Conservation (phyloP, 2,888 invertebrate species). For the Mystacides longicornis region DNA sequence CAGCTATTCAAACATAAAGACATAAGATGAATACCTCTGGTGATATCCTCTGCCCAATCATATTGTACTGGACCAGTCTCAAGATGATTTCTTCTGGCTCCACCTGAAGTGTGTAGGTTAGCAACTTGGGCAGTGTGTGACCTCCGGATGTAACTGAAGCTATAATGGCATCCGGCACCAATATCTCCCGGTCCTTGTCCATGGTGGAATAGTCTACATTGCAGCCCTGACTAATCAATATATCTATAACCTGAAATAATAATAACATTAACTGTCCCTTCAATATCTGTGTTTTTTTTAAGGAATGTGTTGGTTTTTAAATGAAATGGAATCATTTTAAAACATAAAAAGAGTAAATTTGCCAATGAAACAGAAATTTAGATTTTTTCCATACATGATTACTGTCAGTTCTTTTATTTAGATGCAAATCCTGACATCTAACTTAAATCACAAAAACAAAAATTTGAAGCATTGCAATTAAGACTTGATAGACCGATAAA, state of each 20-base stretch:
- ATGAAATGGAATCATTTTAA: too few relatives aligned
- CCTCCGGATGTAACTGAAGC: conserved; percentile 37
- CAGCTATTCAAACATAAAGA: too few relatives aligned
- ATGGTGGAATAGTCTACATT: conserved; percentile 41
- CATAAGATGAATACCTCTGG: conserved; percentile 13
- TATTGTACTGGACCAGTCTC: conserved; percentile 19
- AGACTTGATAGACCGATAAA: too few relatives aligned
- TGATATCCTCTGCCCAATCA: conserved; percentile 21
- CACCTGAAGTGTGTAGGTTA: conserved; percentile 38
- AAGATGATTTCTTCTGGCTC: conserved; percentile 37
- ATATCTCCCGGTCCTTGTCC: conserved; percentile 19
- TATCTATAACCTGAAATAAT: conserved; percentile 37
- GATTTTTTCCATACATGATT: too few relatives aligned
- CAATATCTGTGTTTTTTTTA: too few relatives aligned
- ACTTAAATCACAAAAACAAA: too few relatives aligned
- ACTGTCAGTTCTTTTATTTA: too few relatives aligned
- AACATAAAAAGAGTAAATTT: too few relatives aligned
- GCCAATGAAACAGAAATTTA: too few relatives aligned
- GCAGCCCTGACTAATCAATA: conserved; percentile 39
- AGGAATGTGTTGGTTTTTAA: too few relatives aligned
- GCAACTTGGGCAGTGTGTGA: conserved; percentile 33
- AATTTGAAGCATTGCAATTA: too few relatives aligned
- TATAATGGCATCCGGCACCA: conserved; percentile 40
- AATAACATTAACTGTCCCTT: conserved; percentile 3
- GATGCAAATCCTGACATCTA: too few relatives aligned